Percentiles rank a stretch among this genome's conserved stretches.
Conservation (phyloP, 2,888 invertebrate species). For the Brachyptera risi region DNA sequence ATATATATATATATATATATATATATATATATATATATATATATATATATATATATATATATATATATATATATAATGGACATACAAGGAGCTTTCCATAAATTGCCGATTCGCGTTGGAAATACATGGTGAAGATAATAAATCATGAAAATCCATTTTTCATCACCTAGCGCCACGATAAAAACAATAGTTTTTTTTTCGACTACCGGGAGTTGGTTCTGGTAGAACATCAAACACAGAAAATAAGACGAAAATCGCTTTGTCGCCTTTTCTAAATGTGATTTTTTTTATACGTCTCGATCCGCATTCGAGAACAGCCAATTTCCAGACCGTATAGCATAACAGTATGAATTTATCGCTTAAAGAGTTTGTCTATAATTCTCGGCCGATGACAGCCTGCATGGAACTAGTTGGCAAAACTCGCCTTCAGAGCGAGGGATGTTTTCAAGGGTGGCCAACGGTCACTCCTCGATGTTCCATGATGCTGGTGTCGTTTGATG, state of each 20-base stretch:
- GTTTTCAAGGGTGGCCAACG: slow-evolving; percentile 2
- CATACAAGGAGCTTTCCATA: slow-evolving; percentile 14
- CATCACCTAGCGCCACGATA: slow-evolving; percentile 17
- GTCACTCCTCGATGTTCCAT: no score
- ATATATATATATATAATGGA: not conserved
- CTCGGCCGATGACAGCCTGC: slow-evolving; percentile 26
- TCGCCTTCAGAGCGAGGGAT: not conserved
- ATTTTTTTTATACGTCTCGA: slow-evolving; percentile 20
- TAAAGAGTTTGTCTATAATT: slow-evolving; percentile 30
- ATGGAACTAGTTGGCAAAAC: slow-evolving; percentile 28
- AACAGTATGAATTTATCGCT: slow-evolving; percentile 30
- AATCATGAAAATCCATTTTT: slow-evolving; percentile 20
- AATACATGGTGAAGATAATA: slow-evolving; percentile 4
- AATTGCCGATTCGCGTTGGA: slow-evolving; percentile 10
- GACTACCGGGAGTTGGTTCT: slow-evolving; percentile 14
- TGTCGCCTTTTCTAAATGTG: slow-evolving; percentile 22
- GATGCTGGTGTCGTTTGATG: no score
- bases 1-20: no score
- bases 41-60: no score
- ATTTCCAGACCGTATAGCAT: slow-evolving; percentile 21
- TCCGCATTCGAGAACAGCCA: slow-evolving; percentile 25
- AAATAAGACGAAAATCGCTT: slow-evolving; percentile 22
- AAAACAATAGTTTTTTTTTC: slow-evolving; percentile 21
- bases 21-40: no score
- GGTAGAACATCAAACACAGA: slow-evolving; percentile 20